phyloP scores from a whole-genome alignment of 2,888 invertebrate species.

The Andrena fulva region DNA sequence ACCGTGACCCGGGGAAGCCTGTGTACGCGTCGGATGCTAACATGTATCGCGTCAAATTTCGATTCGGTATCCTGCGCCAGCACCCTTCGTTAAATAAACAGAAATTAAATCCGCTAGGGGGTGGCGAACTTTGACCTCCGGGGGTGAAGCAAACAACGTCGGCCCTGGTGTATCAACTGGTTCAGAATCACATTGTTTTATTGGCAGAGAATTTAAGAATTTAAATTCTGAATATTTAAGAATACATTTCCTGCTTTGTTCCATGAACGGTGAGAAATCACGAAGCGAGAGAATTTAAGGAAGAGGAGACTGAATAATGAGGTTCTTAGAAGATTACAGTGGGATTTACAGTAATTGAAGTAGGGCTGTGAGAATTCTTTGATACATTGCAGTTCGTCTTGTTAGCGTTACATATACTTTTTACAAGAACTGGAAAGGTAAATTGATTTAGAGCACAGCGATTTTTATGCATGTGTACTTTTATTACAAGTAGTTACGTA shows the following conservation, averaged over 20 bases:
- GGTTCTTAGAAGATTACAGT: neutral
- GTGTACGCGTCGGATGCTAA: slow-evolving; percentile 31
- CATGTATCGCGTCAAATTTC: slow-evolving; percentile 53
- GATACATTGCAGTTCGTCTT: neutral
- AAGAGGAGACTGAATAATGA: neutral
- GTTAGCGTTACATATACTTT: neutral
- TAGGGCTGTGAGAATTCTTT: neutral
- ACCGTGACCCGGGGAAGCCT: slow-evolving; percentile 61
- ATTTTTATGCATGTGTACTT: slow-evolving; percentile 68
- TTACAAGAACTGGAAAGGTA: neutral
- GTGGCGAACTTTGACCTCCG: slow-evolving; percentile 29
- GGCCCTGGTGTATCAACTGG: neutral
- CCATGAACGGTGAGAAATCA: too few relatives aligned
- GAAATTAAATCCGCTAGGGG: slow-evolving; percentile 45
- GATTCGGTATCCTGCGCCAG: slow-evolving; percentile 40
- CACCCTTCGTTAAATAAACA: slow-evolving; percentile 56
- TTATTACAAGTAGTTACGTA: slow-evolving; percentile 80
- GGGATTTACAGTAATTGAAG: neutral
- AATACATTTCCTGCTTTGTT: too few relatives aligned
- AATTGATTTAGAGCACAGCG: slow-evolving; percentile 3
- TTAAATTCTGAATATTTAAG: neutral
- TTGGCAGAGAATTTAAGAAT: neutral
- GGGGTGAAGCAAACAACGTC: neutral
- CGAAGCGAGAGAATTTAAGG: neutral
- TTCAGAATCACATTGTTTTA: neutral